Base-by-base conservation (phyloP, 2,888 invertebrate genomes). In the Auanema sp. region DNA sequence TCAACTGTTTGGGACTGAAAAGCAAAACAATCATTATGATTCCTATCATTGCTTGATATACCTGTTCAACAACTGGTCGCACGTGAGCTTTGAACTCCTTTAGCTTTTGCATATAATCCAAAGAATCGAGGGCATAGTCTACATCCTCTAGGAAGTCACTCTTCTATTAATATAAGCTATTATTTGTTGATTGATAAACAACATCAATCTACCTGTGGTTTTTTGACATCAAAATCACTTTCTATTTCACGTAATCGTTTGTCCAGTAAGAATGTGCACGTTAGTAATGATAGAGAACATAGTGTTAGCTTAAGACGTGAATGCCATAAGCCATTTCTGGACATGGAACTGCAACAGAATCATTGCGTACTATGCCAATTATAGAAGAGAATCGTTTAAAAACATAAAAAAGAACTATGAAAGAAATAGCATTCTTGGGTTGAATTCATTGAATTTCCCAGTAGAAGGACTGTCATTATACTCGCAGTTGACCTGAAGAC, bases 101-200 rank as follows among this genome's bases (percentile, higher is more conserved):
- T 8, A 59, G 51, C 1, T 58, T 55, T 6, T n/a, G 16, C 59
- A 64, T 54, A 21, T 64, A 64, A 12, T 59, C 52, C 41, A 64
- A 50, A 0, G 50, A 40, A 14, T 64, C 64, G 24, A 64, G 12
- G 5, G 64, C 64, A n/a, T 59, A 41, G 47, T 55, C 58, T n/a
- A 54, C 50, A 44, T 53, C 64, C 16, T 59, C 49, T 14, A 59
- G 43, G 8, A 58, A 47, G 40, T 63, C 63, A 23, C 21, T n/a
- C 10, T 33, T 41, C n/a, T 40, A 5, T 11, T 55, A 21, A 47
- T 5, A 47, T 5, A 5, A 47, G 47, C 3, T 18, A 47, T 47
- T 21, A 21, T 47, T 3, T 47, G 16, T 5, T 47, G 47, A 47
- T 47, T 47, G 5, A 6, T 5, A 10, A 47, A 5, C 5, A 18